Conservation (phyloP, 2,113 vertebrate species). For the Pelmatolapia mariae region DNA sequence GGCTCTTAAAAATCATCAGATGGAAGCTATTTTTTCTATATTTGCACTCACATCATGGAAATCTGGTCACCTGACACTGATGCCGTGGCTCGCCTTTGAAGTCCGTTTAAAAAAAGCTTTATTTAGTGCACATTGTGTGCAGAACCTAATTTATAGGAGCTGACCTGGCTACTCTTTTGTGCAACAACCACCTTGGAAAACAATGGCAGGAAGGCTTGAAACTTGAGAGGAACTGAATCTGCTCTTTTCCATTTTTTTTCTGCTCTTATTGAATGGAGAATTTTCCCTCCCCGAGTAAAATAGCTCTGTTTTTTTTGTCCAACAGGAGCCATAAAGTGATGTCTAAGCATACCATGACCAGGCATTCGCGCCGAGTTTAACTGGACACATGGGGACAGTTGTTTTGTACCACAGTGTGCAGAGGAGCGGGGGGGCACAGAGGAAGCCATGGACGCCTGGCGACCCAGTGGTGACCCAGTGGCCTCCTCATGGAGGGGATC, state of each 20-base stretch:
- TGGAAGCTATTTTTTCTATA: constrained; percentile 32
- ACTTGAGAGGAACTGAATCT: constrained; percentile 82
- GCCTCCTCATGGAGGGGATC: constrained; percentile 68
- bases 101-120: constrained; percentile 75
- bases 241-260: constrained; percentile 80
- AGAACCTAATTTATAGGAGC: constrained; percentile 85
- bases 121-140: constrained; percentile 86
- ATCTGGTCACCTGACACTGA: constrained; percentile 44
- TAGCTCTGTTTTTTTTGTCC: constrained; percentile 76
- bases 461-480: constrained; percentile 75
- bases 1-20: constrained; percentile 38
- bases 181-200: constrained; percentile 81
- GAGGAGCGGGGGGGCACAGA: constrained; percentile 22
- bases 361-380: constrained; percentile 75
- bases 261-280: constrained; percentile 79
- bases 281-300: constrained; percentile 79
- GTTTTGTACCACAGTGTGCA: constrained; percentile 73
- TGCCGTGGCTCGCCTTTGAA: constrained; percentile 76
- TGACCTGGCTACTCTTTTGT: constrained; percentile 89
- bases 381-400: constrained; percentile 78
- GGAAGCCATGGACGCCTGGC: constrained; percentile 74
- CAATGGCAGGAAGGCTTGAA: constrained; percentile 97
- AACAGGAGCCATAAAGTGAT: constrained; percentile 73
- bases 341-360: constrained; percentile 76
- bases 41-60: constrained; percentile 56